Base-by-base conservation (phyloP, 2,113 vertebrate species). In the Oxyura jamaicensis region DNA sequence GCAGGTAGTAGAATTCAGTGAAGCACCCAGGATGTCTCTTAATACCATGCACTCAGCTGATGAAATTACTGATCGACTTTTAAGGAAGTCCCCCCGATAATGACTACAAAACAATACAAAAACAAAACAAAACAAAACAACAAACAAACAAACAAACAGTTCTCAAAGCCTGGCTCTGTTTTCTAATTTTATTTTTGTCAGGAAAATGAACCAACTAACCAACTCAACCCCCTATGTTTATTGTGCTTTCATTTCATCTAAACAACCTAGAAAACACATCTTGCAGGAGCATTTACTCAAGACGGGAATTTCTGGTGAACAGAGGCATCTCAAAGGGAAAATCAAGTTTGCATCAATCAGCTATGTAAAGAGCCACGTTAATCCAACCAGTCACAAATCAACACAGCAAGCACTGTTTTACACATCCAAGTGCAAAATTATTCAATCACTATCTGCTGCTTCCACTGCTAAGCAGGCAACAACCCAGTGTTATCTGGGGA, bases 351-450 rank as follows among this genome's bases (percentile, higher is more conserved):
- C 15, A 3, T 66, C 91, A 63, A 77, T 83, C 83, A 83, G 86
- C 81, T 26, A 28, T 31, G 72, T 69, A 83, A 90, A 96, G 67
- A 86, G 80, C 68, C 59, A 21, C 5, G n/a, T 20, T 77, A 95
- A 96, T 86, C 72, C 83, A 93, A 46, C 73, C 79, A 83, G 88
- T 36, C 69, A 44, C 36, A 71, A 78, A 88, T 46, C 63, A 81
- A 19, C 25, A 6, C 71, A 82, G 67, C 89, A 75, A 91, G 83
- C 28, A 48, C 63, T 86, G 56, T 67, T 79, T 95, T 83, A 88
- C 75, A 93, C 76, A 88, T 79, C 75, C 74, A 90, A 68, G 71
- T 68, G 83, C 88, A 85, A 90, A 95, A 91, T 78, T 41, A 79
- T 42, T 88, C 88, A 78, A 3, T 90, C 71, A 26, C 31, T 39